Evolutionary conservation across 2,797 vertebrate genomes (phyloP).

Genomic region (Pampus argenteus): DNA sequence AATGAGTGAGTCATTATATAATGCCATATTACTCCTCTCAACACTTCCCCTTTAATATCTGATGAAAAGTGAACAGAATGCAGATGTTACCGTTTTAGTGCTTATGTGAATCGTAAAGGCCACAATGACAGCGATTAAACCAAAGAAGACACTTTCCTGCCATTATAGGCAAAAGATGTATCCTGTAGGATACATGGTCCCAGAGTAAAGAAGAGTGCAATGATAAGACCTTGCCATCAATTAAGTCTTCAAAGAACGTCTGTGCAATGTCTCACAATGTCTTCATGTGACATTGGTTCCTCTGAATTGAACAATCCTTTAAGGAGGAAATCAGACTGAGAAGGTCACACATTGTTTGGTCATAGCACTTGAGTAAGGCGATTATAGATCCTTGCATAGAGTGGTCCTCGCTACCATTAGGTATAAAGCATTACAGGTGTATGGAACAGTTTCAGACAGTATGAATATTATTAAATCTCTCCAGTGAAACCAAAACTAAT

Average conservation of each 20-base stretch:
- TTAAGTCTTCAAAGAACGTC: not conserved
- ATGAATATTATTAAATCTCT: not conserved
- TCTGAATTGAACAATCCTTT: not conserved
- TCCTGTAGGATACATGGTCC: constrained; percentile 2
- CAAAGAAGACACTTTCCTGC: not conserved
- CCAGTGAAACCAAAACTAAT: not conserved
- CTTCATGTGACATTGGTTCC: not conserved
- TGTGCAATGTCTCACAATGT: not conserved
- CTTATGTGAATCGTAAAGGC: constrained; percentile 1
- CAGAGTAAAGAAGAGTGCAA: not conserved
- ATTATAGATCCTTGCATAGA: constrained; percentile 33
- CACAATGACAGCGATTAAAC: not conserved
- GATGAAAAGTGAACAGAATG: not conserved
- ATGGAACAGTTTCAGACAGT: constrained; percentile 1
- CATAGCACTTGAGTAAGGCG: not conserved
- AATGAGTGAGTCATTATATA: not conserved
- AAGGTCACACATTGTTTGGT: constrained; percentile 17
- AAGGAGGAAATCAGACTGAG: not conserved
- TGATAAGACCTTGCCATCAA: not conserved
- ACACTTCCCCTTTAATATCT: constrained; percentile 11
- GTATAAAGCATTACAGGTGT: constrained; percentile 6
- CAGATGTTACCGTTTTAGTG: constrained; percentile 7
- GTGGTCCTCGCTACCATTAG: not conserved
- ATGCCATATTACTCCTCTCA: not conserved
- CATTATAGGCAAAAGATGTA: not conserved